These are phyloP conservation scores for Calliphora vicina DNA, from an alignment of 1,140 invertebrate genomes.

Conservation along the genomic window DNA sequence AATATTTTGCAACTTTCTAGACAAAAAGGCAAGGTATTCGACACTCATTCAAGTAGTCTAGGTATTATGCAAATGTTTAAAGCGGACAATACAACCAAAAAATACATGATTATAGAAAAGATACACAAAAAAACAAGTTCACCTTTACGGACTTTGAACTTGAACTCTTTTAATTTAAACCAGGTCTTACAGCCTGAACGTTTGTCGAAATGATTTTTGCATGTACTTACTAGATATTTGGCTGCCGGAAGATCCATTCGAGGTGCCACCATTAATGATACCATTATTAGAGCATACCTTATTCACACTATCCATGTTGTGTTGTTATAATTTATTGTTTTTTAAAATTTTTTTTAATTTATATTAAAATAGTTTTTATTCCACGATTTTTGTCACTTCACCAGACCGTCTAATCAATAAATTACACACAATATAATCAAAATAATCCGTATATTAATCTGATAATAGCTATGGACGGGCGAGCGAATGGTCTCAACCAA, in stretches of 20 bases:
- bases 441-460: neutral
- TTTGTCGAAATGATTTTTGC: neutral
- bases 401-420: neutral
- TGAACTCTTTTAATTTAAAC: neutral
- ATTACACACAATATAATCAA: neutral
- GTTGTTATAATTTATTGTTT: neutral
- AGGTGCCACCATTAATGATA: neutral
- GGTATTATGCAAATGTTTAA: neutral
- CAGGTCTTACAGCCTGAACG: neutral
- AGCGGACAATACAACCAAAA: neutral
- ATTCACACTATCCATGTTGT: neutral
- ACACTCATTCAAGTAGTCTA: neutral
- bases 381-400: neutral
- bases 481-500: neutral
- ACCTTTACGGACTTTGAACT: constrained; percentile 22
- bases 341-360: neutral
- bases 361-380: neutral
- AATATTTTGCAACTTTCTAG: too few relatives aligned
- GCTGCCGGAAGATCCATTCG: neutral
- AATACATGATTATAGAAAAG: neutral
- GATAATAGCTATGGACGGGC: neutral
- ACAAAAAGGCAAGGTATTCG: too few relatives aligned
- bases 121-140: neutral
- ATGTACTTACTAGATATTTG: neutral
- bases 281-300: neutral